phyloP scores from a whole-genome alignment of 1,140 invertebrate genomes.

The Reticulitermes speratus region DNA sequence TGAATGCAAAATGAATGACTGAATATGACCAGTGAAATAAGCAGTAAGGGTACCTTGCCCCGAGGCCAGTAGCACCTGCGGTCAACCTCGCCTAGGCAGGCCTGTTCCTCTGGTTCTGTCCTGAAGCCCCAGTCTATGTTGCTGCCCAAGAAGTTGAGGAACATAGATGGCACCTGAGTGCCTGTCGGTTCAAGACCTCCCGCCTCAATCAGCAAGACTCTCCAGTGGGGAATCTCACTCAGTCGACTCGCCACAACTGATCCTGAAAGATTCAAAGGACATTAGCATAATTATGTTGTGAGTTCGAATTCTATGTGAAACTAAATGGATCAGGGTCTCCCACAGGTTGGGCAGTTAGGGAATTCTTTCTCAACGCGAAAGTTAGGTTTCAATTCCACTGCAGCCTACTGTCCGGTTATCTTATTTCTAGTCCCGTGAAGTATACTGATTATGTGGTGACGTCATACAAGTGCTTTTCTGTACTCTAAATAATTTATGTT shows the following conservation, averaged over 20 bases:
- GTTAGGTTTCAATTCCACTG: no score
- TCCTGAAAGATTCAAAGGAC: not conserved
- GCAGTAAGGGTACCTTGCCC: constrained; percentile 62
- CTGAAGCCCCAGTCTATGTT: constrained; percentile 85
- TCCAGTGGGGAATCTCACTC: constrained; percentile 55
- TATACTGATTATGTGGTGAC: no score
- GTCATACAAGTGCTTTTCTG: no score
- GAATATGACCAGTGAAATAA: not conserved
- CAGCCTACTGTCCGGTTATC: no score
- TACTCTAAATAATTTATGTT: no score
- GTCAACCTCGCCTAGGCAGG: constrained; percentile 74
- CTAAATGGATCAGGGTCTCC: no score
- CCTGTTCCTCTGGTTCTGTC: constrained; percentile 82
- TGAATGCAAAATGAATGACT: no score
- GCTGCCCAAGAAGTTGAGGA: constrained; percentile 76
- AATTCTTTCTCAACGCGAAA: no score
- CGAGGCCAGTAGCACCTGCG: constrained; percentile 78
- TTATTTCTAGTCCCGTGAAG: no score
- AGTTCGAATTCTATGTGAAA: no score
- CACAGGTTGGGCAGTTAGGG: no score
- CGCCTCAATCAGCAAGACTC: constrained; percentile 80
- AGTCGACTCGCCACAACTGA: constrained; percentile 53
- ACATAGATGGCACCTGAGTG: constrained; percentile 81
- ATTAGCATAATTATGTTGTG: no score
- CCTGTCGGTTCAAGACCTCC: constrained; percentile 79